Evolutionary conservation across 2,797 vertebrate species (phyloP), one percentile per base, ranked within the genome.

Genomic region (Gymnothorax javanicus): DNA sequence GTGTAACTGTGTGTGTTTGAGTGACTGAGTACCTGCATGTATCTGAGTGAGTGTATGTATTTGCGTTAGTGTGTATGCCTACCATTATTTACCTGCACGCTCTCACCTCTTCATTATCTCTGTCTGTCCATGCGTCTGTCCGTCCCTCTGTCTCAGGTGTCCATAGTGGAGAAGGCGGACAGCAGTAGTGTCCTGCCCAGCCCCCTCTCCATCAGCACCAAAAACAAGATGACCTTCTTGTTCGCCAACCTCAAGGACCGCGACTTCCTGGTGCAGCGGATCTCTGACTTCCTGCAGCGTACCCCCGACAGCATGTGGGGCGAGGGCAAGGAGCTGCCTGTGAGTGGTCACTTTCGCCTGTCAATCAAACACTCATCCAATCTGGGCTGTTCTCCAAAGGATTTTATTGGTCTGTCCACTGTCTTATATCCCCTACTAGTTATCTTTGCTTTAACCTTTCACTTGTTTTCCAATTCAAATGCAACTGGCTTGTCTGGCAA

Each of bases 221-320:
- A 97, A 93, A 98, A 97, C 92, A 99, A 99, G 94, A 99, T 98
- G 97, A 99, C 97, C 85, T 99, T 99, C 95, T 95, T 99, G 86
- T 99, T 99, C 0, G 98, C 98, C 90, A 99, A 99, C 94, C 96
- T 99, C 82, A 98, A 96, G 94, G 98, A 99, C 92, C 95, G 98
- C 0, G 98, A 99, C 94, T 99, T 99, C 94, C 93, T 99, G 91
- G 97, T 99, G 15, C 97, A 99, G 90, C 97, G 96, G 25, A 99
- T 99, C 91, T 99, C 98, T 0, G 98, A 99, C 95, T 99, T 99
- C 93, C 96, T 99, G 87, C 98, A 99, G 94, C 96, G 97, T 87
- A 99, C 97, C 0, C 97, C 98, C 0, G 97, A 97, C 89, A 96
- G 96, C 90, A 94, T 92, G 0, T 91, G 93, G 92, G 91, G 91